Percentiles rank a stretch among this genome's conserved stretches.
Conservation (phyloP, 2,113 vertebrate genomes). For the Nothocercus julius region DNA sequence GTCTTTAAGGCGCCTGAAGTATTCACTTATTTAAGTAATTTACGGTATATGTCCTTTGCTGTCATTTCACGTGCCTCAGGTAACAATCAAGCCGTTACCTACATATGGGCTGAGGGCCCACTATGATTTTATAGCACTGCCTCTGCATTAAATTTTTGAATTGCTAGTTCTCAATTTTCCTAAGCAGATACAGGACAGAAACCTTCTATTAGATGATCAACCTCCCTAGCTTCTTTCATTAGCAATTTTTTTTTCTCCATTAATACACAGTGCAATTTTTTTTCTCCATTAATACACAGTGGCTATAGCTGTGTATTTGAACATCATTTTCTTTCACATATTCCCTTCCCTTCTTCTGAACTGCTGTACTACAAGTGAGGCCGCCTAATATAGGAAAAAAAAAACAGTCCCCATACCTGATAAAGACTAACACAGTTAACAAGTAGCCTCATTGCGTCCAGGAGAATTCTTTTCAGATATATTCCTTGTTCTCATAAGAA, state of each 20-base stretch:
- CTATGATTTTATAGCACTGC: neutral
- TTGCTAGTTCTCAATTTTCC: neutral
- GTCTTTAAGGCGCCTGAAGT: neutral
- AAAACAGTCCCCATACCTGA: neutral
- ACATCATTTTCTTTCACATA: neutral
- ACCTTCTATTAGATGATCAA: neutral
- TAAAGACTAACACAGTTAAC: neutral
- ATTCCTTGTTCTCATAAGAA: constrained; percentile 4
- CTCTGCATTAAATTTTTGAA: neutral
- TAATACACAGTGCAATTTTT: neutral
- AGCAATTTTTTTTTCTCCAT: neutral
- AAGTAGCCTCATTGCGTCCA: neutral
- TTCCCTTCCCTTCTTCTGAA: neutral
- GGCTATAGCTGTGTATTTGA: neutral
- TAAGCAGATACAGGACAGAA: neutral
- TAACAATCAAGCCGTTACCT: no score
- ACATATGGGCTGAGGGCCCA: neutral
- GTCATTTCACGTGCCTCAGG: neutral
- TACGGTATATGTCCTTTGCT: neutral
- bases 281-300: neutral
- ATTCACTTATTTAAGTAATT: no score
- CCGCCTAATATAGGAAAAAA: neutral
- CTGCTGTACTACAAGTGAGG: neutral
- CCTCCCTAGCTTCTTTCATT: neutral
- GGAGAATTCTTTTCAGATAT: neutral